phyloP scores from a whole-genome alignment of 2,113 vertebrate genomes.

The Sterna hirundo region DNA sequence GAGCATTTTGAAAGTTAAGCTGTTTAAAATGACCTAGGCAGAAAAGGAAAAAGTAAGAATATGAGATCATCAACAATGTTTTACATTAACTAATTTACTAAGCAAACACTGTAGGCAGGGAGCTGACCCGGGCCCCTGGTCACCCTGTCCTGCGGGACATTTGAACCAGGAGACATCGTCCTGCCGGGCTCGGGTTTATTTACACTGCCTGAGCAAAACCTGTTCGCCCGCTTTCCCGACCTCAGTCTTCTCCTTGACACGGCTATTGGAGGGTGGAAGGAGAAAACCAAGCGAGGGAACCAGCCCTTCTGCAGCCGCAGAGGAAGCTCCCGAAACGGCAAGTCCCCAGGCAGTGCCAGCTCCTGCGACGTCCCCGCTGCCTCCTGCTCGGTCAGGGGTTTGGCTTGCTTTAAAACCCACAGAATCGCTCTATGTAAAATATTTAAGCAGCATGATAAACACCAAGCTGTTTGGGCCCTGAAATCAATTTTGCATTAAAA shows the following conservation, averaged over 20 bases:
- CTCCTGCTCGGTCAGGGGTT: background rate
- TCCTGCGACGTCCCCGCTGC: background rate
- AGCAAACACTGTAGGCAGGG: background rate
- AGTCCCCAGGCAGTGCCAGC: background rate
- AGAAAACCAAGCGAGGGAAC: background rate
- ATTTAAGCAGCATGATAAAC: background rate
- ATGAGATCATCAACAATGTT: background rate
- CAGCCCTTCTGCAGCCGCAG: background rate
- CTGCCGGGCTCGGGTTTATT: background rate
- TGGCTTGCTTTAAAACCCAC: background rate
- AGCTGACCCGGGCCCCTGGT: background rate
- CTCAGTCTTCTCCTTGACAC: background rate
- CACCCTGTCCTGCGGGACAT: background rate
- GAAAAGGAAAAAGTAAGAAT: background rate
- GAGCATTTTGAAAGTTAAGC: background rate
- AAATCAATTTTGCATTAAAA: background rate
- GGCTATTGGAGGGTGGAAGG: fast-evolving
- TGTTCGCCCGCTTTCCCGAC: fast-evolving
- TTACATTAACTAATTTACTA: background rate
- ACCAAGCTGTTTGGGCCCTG: background rate
- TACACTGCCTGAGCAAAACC: background rate
- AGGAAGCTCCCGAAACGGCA: background rate
- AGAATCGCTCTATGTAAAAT: background rate
- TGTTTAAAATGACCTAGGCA: background rate
- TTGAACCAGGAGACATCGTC: fast-evolving